These are phyloP conservation scores for Chymomyza fuscimana DNA, from an alignment of 2,888 invertebrate species.

Conservation along the genomic window DNA sequence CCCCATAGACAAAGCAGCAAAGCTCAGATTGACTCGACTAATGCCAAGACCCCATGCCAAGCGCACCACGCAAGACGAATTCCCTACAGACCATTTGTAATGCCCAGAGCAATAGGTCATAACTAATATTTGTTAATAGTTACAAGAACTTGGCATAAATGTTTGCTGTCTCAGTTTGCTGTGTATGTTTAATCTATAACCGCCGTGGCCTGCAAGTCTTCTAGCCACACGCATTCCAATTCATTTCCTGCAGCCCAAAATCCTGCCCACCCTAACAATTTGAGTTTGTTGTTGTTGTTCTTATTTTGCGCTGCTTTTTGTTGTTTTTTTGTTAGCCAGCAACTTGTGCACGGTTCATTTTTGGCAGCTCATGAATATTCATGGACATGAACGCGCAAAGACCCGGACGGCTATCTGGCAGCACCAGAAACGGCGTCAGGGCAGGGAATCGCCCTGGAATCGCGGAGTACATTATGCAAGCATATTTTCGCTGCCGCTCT, in stretches of 20 bases:
- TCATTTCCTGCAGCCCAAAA: neutral
- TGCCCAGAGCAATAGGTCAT: too few species aligned
- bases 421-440: conserved; percentile 25
- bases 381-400: conserved; percentile 76
- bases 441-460: neutral
- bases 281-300: neutral
- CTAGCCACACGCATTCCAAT: neutral
- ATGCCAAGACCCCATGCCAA: too few species aligned
- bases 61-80: too few species aligned
- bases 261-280: neutral
- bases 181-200: neutral
- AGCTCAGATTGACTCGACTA: too few species aligned
- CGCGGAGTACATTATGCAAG: conserved; percentile 42
- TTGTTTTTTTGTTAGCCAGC: neutral
- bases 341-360: conserved; percentile 54
- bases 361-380: conserved; percentile 77
- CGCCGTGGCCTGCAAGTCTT: neutral
- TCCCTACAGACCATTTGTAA: too few species aligned
- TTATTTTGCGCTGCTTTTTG: neutral
- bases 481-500: conserved; percentile 40
- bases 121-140: neutral
- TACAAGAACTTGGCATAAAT: neutral
- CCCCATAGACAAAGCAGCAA: too few species aligned
- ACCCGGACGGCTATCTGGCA: conserved; percentile 43
- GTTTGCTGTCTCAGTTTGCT: neutral